phyloP scores from a whole-genome alignment of 2,797 vertebrate genomes.

The Cossypha heuglini region DNA sequence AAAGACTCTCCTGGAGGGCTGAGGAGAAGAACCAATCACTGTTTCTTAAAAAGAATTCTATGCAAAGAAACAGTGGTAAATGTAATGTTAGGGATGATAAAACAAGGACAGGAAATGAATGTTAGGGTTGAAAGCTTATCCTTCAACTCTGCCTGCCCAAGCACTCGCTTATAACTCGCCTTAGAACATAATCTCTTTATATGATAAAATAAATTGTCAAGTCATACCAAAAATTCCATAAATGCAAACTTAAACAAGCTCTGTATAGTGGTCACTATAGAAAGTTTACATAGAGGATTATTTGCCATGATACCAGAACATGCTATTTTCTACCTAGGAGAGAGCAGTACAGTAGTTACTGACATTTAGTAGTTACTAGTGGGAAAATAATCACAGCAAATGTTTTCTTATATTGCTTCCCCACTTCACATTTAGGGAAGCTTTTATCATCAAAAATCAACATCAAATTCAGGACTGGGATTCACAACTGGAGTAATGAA shows the following conservation, averaged over 20 bases:
- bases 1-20: slow-evolving; percentile 5
- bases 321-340: background rate
- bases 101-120: slow-evolving; percentile 60
- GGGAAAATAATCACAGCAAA: background rate
- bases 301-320: background rate
- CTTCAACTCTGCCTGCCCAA: slow-evolving; percentile 3
- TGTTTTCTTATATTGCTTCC: background rate
- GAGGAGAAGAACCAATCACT: slow-evolving; percentile 25
- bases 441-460: background rate
- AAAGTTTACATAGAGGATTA: background rate
- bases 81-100: slow-evolving; percentile 38
- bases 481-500: background rate
- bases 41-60: slow-evolving; percentile 32
- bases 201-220: background rate
- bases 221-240: background rate
- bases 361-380: background rate
- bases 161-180: background rate
- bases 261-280: background rate
- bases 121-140: slow-evolving; percentile 20
- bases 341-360: background rate
- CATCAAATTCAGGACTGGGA: background rate
- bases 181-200: background rate
- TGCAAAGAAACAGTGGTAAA: slow-evolving; percentile 14
- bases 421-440: background rate
- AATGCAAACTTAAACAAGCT: background rate